These are phyloP conservation scores for Drosophila dives DNA, from an alignment of 2,888 invertebrate genomes.

Conservation along the genomic window DNA sequence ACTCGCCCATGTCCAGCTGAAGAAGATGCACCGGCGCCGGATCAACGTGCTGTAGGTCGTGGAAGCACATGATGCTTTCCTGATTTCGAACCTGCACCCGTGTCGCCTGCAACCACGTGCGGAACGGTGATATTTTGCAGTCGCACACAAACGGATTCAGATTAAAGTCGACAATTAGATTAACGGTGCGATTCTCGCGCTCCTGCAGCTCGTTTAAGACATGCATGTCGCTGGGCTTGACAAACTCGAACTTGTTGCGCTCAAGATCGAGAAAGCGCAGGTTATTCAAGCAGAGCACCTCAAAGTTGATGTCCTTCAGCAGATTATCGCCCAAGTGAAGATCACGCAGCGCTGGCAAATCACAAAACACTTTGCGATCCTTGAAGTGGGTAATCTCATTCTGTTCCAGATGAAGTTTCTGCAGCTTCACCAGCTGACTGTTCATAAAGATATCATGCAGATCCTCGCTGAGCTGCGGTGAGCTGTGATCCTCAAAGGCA, in stretches of 20 bases:
- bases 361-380: conserved; percentile 89
- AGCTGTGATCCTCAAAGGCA: conserved; percentile 89
- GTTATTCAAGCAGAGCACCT: conserved; percentile 88
- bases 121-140: conserved; percentile 87
- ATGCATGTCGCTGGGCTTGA: conserved; percentile 87
- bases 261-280: conserved; percentile 89
- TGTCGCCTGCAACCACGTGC: conserved; percentile 88
- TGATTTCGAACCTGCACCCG: conserved; percentile 87
- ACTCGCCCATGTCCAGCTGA: conserved; percentile 78
- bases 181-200: conserved; percentile 82
- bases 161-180: conserved; percentile 87
- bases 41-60: conserved; percentile 71
- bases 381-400: conserved; percentile 90
- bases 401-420: conserved; percentile 90
- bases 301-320: conserved; percentile 88
- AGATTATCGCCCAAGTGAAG: conserved; percentile 89
- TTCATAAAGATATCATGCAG: conserved; percentile 90
- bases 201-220: conserved; percentile 87
- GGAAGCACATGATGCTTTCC: conserved; percentile 86
- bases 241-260: conserved; percentile 87
- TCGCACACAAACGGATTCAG: conserved; percentile 90
- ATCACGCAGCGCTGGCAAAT: conserved; percentile 88
- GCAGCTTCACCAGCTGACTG: conserved; percentile 88
- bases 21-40: conserved; percentile 77
- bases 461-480: conserved; percentile 87